These are phyloP conservation scores for Tragelaphus eurycerus DNA, from an alignment of 2,797 vertebrate species.

Conservation along the genomic window DNA sequence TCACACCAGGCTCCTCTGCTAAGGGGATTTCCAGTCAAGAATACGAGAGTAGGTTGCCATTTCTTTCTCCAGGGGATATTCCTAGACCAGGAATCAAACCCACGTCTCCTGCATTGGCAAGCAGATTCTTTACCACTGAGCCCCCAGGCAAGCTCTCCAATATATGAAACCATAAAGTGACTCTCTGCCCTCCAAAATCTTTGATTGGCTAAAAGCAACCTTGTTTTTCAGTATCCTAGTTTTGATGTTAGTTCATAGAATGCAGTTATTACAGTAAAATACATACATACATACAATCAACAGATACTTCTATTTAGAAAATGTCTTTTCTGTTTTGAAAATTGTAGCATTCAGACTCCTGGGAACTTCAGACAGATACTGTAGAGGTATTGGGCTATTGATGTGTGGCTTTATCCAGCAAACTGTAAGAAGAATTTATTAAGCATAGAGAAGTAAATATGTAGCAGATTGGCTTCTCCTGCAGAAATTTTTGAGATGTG, in stretches of 20 bases:
- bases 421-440: slow-evolving; percentile 72
- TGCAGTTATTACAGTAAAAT: background rate
- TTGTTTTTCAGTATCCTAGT: background rate
- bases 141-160: background rate
- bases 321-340: slow-evolving; percentile 29
- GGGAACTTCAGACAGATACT: slow-evolving; percentile 72
- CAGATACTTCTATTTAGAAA: slow-evolving; percentile 57
- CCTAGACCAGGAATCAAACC: background rate
- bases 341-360: slow-evolving; percentile 53
- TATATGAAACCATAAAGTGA: background rate
- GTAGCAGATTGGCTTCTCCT: slow-evolving; percentile 70
- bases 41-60: background rate
- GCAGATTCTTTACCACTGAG: background rate
- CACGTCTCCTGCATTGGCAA: background rate
- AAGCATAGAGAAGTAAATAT: slow-evolving; percentile 79
- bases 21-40: background rate
- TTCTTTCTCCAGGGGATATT: background rate
- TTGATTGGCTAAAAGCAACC: background rate
- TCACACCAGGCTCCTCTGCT: background rate
- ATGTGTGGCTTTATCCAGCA: slow-evolving; percentile 70
- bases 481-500: slow-evolving; percentile 70
- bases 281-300: background rate
- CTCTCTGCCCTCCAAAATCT: background rate
- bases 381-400: slow-evolving; percentile 67
- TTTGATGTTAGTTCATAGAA: slow-evolving; percentile 14